Percentiles rank a stretch among this genome's conserved stretches.
Conservation (phyloP, 2,113 vertebrate species). For the Nothoprocta pentlandii region DNA sequence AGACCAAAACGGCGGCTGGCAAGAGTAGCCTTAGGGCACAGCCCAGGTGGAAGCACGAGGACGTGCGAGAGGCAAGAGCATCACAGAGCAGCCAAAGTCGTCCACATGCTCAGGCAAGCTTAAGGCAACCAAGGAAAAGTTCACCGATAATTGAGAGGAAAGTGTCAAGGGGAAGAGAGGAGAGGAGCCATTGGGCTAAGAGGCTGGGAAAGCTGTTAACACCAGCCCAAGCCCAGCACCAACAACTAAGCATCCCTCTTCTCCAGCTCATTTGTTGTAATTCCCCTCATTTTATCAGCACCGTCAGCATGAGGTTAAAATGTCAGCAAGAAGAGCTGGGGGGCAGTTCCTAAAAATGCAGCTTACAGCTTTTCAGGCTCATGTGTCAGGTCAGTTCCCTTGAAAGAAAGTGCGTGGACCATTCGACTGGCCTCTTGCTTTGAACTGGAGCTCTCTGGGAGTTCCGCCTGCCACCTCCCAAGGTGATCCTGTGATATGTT, state of each 20-base stretch:
- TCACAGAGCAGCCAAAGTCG: conserved; percentile 17
- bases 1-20: neutral
- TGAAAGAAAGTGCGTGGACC: neutral
- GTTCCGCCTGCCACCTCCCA: neutral
- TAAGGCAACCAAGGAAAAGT: conserved; percentile 57
- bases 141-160: conserved; percentile 20
- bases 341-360: neutral
- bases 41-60: neutral
- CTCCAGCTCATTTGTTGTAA: conserved; percentile 12
- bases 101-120: neutral
- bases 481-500: neutral
- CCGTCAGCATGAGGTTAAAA: conserved; percentile 15
- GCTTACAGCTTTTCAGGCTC: conserved; percentile 21
- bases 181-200: neutral
- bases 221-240: neutral
- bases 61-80: neutral
- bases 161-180: conserved; percentile 5
- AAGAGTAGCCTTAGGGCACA: neutral
- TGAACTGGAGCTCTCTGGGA: neutral
- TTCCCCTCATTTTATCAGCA: conserved; percentile 53
- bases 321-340: conserved; percentile 3
- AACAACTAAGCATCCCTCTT: neutral
- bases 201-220: neutral
- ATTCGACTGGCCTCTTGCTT: neutral
- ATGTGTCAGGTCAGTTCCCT: conserved; percentile 12